These are phyloP conservation scores for Diplodus puntazzo DNA, from an alignment of 2,797 vertebrate species.

Conservation along the genomic window DNA sequence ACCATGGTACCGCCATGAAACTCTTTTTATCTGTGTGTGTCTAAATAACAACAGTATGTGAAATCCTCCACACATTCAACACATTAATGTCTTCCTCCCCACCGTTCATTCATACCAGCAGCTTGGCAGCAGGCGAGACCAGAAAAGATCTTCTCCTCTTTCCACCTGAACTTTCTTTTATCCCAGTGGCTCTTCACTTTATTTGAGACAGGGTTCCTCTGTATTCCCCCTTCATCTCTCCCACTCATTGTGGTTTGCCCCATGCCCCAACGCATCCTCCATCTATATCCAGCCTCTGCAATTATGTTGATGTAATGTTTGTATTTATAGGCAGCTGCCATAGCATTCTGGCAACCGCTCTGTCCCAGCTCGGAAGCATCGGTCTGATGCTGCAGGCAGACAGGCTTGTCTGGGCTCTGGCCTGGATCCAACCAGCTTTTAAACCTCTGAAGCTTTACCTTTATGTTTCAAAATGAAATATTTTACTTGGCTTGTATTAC, in stretches of 20 bases:
- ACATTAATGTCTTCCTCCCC: neutral
- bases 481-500: neutral
- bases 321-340: slow-evolving; percentile 88
- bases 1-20: neutral
- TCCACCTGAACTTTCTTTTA: slow-evolving; percentile 27
- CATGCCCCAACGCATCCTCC: slow-evolving; percentile 62
- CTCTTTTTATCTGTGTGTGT: neutral
- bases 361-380: slow-evolving; percentile 83
- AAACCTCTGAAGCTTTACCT: neutral
- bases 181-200: slow-evolving; percentile 19
- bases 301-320: slow-evolving; percentile 89
- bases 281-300: slow-evolving; percentile 86
- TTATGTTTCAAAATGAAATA: neutral
- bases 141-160: neutral
- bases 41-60: neutral
- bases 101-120: neutral
- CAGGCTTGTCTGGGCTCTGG: neutral
- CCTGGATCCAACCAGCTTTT: neutral
- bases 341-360: slow-evolving; percentile 80
- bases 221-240: slow-evolving; percentile 30
- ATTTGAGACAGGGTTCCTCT: slow-evolving; percentile 47
- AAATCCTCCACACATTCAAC: neutral
- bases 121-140: too few species aligned
- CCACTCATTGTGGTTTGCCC: slow-evolving; percentile 63
- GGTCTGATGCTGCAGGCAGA: slow-evolving; percentile 34